These are phyloP conservation scores for Nipponacmea schrenckii DNA, from an alignment of 2,888 invertebrate species.

Conservation along the genomic window DNA sequence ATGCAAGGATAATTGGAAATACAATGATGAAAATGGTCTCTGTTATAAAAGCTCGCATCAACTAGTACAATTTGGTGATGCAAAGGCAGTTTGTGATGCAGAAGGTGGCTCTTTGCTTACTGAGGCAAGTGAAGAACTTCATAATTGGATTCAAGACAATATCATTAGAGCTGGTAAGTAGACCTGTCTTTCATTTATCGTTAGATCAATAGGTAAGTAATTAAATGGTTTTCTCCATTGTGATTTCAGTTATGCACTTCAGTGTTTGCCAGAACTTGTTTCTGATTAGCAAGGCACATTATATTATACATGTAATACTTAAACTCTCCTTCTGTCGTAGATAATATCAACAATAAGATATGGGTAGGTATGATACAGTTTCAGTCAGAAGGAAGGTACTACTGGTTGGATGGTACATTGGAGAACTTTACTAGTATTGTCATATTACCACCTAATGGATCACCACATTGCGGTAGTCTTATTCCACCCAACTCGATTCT, in stretches of 20 bases:
- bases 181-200: too few species aligned
- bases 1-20: constrained; percentile 16
- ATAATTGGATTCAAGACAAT: constrained; percentile 16
- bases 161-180: constrained; percentile 11
- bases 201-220: too few species aligned
- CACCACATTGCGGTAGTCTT: constrained; percentile 11
- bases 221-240: too few species aligned
- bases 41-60: constrained; percentile 11
- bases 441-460: neutral
- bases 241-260: neutral
- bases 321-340: too few species aligned
- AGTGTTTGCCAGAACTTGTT: too few species aligned
- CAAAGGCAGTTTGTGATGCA: constrained; percentile 11
- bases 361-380: constrained; percentile 15
- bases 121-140: constrained; percentile 3
- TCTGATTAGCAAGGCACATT: too few species aligned
- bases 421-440: constrained; percentile 6
- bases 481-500: neutral
- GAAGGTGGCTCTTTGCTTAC: constrained; percentile 10
- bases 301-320: too few species aligned
- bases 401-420: constrained; percentile 16
- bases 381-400: neutral
- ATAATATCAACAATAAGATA: neutral
- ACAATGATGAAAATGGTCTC: constrained; percentile 9
- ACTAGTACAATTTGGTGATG: neutral